These are phyloP conservation scores for Hippolais icterina DNA, from an alignment of 2,113 vertebrate species.

Conservation along the genomic window DNA sequence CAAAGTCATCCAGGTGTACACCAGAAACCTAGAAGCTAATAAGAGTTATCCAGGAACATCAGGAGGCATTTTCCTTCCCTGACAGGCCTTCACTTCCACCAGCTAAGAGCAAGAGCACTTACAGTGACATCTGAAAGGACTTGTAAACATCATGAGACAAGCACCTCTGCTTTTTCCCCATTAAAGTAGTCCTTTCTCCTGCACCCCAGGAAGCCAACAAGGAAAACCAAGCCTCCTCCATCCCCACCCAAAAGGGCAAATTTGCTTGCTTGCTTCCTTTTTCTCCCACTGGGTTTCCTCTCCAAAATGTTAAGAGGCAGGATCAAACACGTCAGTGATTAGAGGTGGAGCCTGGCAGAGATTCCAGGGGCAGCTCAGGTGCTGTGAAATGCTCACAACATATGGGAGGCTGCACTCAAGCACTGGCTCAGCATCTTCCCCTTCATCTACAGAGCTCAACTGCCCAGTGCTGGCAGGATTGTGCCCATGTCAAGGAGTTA, in stretches of 20 bases:
- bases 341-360: background rate
- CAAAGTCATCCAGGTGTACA: slow-evolving; percentile 32
- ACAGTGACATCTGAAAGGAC: slow-evolving; percentile 61
- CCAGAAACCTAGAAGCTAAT: slow-evolving; percentile 26
- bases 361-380: background rate
- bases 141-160: slow-evolving; percentile 33
- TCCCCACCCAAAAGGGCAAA: background rate
- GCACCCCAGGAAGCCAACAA: background rate
- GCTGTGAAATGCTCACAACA: background rate
- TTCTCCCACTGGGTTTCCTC: background rate
- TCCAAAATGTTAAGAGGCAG: background rate
- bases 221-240: slow-evolving; percentile 4
- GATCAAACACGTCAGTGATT: background rate
- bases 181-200: background rate
- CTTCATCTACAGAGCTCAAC: background rate
- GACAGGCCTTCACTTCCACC: slow-evolving; percentile 62
- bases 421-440: background rate
- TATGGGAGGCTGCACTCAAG: background rate
- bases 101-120: slow-evolving; percentile 52
- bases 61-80: slow-evolving; percentile 49
- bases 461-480: background rate
- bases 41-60: slow-evolving; percentile 49
- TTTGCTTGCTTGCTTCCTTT: slow-evolving; percentile 2
- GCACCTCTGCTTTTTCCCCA: background rate
- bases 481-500: background rate